Base-by-base conservation (phyloP, 2,797 vertebrate genomes). In the Silurus lanzhouensis region DNA sequence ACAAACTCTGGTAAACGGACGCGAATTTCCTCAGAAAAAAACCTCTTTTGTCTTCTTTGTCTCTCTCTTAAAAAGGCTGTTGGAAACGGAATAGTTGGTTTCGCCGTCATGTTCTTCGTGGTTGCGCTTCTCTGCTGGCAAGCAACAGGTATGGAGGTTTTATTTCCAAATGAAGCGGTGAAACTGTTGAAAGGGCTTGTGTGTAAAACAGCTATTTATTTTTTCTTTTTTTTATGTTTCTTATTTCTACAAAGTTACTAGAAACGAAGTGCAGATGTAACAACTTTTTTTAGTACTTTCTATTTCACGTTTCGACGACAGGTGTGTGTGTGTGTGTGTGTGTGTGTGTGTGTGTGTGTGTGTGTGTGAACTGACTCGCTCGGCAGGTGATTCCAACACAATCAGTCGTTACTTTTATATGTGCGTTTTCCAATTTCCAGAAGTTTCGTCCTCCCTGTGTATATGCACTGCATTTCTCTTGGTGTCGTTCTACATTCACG, bases 131-230 rank as follows among this genome's bases (percentile, higher is more conserved):
- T 95, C 88, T 91, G 92, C 80, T 6, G 90, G 0, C 78, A 71
- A 60, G 78, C 90, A 17, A 88, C 93, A 91, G 94, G 95, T 95
- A 89, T 90, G 93, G 20, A 20, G 0, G 0, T 46, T 76, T 55
- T 1, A 13, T 4, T 38, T 52, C 9, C 67, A 68, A 15, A 44
- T 13, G 12, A 17, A 20, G 5, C 15, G 19, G 4, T 27, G 13
- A 22, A 61, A 46, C 31, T 25, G 3, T 6, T 66, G 8, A 25
- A 13, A 48, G 14, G 17, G 5, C 7, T 48, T 25, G 2, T 10
- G 2, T 9, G 8, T 48, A 22, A 72, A 25, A 10, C 19, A 1
- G 38, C 2, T 8, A 55, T 17, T 9, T 10, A 4, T 17, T 27
- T 75, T 76, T 74, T 3, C 2, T 9, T 0, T 38, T 31, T 31